Percentiles rank a stretch among this genome's conserved stretches.
phyloP scores from a whole-genome alignment of 37 sponge, comb jelly and placozoan genomes.

The Cliona cf. orientalis region DNA sequence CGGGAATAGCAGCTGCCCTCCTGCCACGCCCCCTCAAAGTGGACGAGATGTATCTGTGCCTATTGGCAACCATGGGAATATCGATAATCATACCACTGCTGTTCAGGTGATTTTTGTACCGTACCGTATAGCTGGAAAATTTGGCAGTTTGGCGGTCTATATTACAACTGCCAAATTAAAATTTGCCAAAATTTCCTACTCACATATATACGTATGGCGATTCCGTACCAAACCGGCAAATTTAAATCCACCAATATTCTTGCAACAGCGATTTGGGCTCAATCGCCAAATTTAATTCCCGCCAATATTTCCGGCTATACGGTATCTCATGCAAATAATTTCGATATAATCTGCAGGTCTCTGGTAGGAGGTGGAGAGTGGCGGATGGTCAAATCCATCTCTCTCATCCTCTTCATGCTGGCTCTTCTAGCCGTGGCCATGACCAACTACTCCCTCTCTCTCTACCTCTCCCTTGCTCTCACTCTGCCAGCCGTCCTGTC shows the following conservation, averaged over 20 bases:
- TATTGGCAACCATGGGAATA: background rate
- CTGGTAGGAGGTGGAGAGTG: slow-evolving; percentile 1
- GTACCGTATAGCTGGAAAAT: no score
- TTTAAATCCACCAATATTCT: no score
- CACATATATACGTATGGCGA: no score
- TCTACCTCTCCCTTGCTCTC: slow-evolving; percentile 15
- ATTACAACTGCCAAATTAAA: no score
- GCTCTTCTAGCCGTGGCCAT: slow-evolving; percentile 42
- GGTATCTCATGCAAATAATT: no score
- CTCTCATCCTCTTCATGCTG: slow-evolving; percentile 21
- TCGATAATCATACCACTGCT: slow-evolving; percentile 13
- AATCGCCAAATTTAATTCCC: no score
- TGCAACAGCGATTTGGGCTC: no score
- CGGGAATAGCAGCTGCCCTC: slow-evolving; percentile 3
- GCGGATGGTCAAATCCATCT: slow-evolving; percentile 57
- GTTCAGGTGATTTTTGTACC: slow-evolving; percentile 26
- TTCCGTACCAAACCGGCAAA: no score
- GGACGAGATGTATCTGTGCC: background rate
- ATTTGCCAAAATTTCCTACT: no score
- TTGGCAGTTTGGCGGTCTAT: no score
- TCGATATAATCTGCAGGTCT: background rate
- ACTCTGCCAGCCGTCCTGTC: slow-evolving; percentile 30
- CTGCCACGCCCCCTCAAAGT: slow-evolving; percentile 2
- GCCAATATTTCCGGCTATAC: no score
- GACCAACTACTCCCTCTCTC: slow-evolving; percentile 56